Percentiles rank a stretch among this genome's conserved stretches.
These are phyloP conservation scores for Melipona bicolor DNA, from an alignment of 2,888 invertebrate species.

Conservation along the genomic window DNA sequence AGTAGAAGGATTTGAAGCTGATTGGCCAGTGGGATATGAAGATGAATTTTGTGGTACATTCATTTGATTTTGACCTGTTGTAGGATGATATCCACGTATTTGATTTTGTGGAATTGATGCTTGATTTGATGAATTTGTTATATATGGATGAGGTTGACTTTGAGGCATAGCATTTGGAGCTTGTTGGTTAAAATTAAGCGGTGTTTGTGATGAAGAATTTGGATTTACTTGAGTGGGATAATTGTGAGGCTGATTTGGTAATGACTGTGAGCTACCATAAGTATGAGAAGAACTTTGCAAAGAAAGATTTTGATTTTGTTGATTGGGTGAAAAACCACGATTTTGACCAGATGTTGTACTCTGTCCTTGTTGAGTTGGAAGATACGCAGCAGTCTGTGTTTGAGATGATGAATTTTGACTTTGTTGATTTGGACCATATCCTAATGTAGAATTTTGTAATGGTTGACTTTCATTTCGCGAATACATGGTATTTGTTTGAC, in stretches of 20 bases:
- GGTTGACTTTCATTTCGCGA: slow-evolving; percentile 71
- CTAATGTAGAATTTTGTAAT: slow-evolving; percentile 70
- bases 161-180: slow-evolving; percentile 62
- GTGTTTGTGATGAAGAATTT: slow-evolving; percentile 61
- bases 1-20: slow-evolving; percentile 57
- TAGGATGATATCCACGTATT: slow-evolving; percentile 74
- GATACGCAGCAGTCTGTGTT: slow-evolving; percentile 60
- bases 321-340: slow-evolving; percentile 66
- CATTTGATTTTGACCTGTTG: slow-evolving; percentile 68
- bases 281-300: slow-evolving; percentile 65
- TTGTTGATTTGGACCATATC: slow-evolving; percentile 70
- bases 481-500: slow-evolving; percentile 75
- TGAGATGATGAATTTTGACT: slow-evolving; percentile 64
- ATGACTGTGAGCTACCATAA: slow-evolving; percentile 54
- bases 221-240: slow-evolving; percentile 64
- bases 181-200: slow-evolving; percentile 66
- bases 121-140: slow-evolving; percentile 63
- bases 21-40: slow-evolving; percentile 67
- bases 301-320: slow-evolving; percentile 62
- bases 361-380: slow-evolving; percentile 68
- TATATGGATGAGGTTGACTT: slow-evolving; percentile 63
- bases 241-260: slow-evolving; percentile 60
- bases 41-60: slow-evolving; percentile 60
- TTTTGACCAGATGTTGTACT: slow-evolving; percentile 58
- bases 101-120: slow-evolving; percentile 71